Conservation (phyloP, 2,888 invertebrate genomes). For the Isotomurus palustris region DNA sequence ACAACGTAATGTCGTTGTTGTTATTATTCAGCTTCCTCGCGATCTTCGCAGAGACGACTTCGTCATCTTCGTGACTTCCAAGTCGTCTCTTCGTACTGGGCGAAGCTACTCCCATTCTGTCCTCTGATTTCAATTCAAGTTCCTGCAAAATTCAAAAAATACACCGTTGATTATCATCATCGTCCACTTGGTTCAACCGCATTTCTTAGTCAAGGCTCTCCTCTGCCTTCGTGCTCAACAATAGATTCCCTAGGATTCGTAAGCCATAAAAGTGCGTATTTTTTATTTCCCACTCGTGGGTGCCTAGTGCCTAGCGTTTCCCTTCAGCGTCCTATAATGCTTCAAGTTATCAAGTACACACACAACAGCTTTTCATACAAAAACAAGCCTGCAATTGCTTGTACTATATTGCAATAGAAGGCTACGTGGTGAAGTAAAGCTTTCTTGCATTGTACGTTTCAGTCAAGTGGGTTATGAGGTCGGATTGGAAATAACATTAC, state of each 20-base stretch:
- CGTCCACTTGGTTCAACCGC: too few species aligned
- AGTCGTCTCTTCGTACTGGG: constrained; percentile 43
- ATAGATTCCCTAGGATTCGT: too few species aligned
- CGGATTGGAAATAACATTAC: constrained; percentile 22
- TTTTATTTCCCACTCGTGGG: too few species aligned
- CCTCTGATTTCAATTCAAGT: neutral
- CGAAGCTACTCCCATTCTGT: constrained; percentile 45
- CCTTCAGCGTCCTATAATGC: too few species aligned
- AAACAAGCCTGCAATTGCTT: too few species aligned
- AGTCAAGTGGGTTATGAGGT: constrained; percentile 46
- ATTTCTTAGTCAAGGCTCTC: too few species aligned
- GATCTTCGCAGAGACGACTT: constrained; percentile 36
- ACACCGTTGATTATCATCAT: constrained; percentile 9
- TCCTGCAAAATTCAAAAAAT: neutral
- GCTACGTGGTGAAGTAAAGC: neutral
- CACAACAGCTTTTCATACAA: too few species aligned
- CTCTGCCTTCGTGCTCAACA: too few species aligned
- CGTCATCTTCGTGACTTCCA: constrained; percentile 38
- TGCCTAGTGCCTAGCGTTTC: too few species aligned
- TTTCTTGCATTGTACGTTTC: constrained; percentile 16
- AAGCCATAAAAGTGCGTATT: too few species aligned
- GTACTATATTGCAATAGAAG: neutral
- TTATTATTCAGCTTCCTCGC: constrained; percentile 25
- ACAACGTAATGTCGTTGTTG: constrained; percentile 10
- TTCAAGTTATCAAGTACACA: too few species aligned